Base-by-base conservation (phyloP, 2,888 invertebrate genomes). In the Diarsia dahlii region DNA sequence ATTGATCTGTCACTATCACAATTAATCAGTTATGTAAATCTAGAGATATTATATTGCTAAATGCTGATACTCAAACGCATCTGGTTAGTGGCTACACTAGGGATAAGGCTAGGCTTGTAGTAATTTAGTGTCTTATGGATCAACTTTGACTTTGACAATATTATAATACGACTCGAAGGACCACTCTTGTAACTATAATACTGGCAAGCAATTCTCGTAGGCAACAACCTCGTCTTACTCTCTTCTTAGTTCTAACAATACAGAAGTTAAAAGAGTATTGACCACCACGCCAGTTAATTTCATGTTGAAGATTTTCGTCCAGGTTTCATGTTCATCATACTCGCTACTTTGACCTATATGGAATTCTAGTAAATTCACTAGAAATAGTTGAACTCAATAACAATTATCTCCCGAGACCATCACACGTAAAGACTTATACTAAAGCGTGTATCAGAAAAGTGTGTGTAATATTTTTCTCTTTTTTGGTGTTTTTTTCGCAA, bases 11-110 rank as follows among this genome's bases (percentile, higher is more conserved):
- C 71, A 70, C 79, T 67, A 79, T 75, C 64, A 74, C 79, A 71
- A 84, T 87, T 84, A 86, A 85, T 87, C 84, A 84, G 74, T 46
- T 4, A 82, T 72, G 67, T 78, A 64, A 52, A 75, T 63, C 62
- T 62, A 66, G 62, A 20, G 39, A 60, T 74, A 52, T 62, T 66
- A 52, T 67, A 69, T 58, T 66, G 52, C 28, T 65, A 58, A 58
- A 62, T 62, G 23, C 63, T 65, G 28, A 56, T 63, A 75, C 45
- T 56, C 23, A 56, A 56, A 48, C 34, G 18, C 58, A 71, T 79
- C 56, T 62, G 68, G 39, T 50, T 60, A 39, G 52, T 58, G 23
- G 28, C 8, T 58, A 15, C 58, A 58, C 15, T 15, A 39, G 56
- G 56, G 28, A n/a, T 66, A 39, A 66, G 8, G n/a, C 23, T 76